Percentiles rank a stretch among this genome's conserved stretches.
phyloP scores from a whole-genome alignment of 2,113 vertebrate species.

The Asarcornis scutulata region DNA sequence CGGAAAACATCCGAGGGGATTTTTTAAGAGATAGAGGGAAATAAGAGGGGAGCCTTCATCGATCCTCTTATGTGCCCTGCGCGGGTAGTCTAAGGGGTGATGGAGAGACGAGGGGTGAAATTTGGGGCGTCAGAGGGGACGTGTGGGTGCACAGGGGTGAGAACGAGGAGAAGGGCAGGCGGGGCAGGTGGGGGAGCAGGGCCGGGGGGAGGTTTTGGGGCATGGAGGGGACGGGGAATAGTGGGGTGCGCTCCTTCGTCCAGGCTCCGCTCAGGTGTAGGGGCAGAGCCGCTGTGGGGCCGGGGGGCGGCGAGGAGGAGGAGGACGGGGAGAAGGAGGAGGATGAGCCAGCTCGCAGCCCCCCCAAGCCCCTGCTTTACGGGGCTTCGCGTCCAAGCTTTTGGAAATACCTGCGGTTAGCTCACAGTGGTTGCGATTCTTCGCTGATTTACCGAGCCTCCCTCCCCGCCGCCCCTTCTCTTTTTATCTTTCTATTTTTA shows the following conservation, averaged over 20 bases:
- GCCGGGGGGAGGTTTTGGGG: background rate
- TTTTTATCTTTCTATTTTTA: background rate
- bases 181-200: background rate
- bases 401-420: background rate
- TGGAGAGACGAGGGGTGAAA: background rate
- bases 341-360: background rate
- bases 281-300: background rate
- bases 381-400: background rate
- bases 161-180: background rate
- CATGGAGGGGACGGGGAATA: background rate
- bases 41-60: background rate
- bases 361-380: background rate
- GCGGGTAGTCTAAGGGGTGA: background rate
- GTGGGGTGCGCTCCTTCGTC: background rate
- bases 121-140: background rate
- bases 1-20: background rate
- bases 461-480: background rate
- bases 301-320: background rate
- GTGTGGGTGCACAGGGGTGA: background rate
- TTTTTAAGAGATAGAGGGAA: background rate
- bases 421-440: background rate
- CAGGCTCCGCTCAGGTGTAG: background rate
- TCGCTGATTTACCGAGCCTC: background rate
- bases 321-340: background rate
- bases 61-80: background rate